Evolutionary conservation across 2,888 invertebrate genomes (phyloP).

Genomic region (Synanthedon vespiformis): DNA sequence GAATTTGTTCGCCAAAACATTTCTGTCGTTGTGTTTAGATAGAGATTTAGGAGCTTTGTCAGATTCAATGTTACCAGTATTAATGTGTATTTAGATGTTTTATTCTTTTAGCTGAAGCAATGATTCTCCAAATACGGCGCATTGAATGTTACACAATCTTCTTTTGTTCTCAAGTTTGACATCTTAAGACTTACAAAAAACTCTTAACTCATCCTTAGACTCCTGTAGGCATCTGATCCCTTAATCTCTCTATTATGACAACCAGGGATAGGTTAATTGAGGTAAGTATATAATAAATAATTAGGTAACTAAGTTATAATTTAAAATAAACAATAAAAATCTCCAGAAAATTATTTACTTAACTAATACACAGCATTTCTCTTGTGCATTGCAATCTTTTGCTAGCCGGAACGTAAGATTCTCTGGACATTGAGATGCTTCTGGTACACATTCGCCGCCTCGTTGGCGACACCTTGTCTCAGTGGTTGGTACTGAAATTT

Average conservation of each 20-base stretch:
- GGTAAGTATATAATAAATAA: no score
- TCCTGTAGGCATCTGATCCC: no score
- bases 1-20: conserved; percentile 7
- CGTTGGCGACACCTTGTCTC: conserved; percentile 13
- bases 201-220: no score
- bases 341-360: conserved; percentile 1
- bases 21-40: conserved; percentile 7
- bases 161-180: no score
- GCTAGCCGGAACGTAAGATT: conserved; percentile 9
- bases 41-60: conserved; percentile 7
- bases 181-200: no score
- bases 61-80: conserved; percentile 4
- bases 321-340: no score
- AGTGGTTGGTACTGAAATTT: conserved; percentile 14
- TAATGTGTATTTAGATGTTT: neutral
- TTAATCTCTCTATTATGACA: no score
- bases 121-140: no score
- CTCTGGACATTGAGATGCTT: conserved; percentile 10
- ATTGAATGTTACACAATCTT: no score
- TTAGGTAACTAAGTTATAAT: no score
- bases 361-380: conserved; percentile 19
- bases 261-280: no score
- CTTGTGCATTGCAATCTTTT: conserved; percentile 11
- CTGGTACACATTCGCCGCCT: conserved; percentile 15
- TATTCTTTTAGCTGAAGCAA: no score